A percentile compares a stretch with the other conserved stretches of the same genome.
Evolutionary conservation across 1,140 invertebrate species (phyloP).

Genomic region (Ips typographus): DNA sequence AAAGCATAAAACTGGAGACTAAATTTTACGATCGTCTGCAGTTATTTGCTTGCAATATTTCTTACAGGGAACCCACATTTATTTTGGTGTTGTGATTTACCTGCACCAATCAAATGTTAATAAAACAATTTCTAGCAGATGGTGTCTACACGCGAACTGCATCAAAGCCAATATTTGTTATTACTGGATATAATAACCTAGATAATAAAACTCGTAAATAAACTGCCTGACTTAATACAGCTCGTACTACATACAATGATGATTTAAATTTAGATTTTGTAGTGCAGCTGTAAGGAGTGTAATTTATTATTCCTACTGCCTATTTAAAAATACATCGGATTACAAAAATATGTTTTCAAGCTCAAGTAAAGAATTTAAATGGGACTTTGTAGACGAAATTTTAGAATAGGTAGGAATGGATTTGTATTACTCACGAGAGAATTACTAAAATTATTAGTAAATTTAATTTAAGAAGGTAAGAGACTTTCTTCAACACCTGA

Average conservation of each 20-base stretch:
- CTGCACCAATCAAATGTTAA: background rate
- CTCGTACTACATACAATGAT: constrained; percentile 7
- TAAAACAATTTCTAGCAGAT: background rate
- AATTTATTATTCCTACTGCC: constrained; percentile 17
- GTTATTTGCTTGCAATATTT: background rate
- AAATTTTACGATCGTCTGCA: constrained; percentile 4
- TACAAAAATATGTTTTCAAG: constrained; percentile 8
- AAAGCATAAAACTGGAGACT: background rate
- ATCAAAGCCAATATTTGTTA: too few species aligned
- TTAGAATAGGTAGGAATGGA: too few species aligned
- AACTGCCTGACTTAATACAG: constrained; percentile 8
- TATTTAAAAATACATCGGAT: constrained; percentile 19
- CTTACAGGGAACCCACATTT: background rate
- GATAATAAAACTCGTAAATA: constrained; percentile 20
- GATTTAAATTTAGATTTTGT: constrained; percentile 16
- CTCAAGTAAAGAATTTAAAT: background rate
- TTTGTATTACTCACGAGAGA: too few species aligned
- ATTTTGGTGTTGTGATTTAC: background rate
- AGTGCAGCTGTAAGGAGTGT: constrained; percentile 9
- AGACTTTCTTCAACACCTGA: too few species aligned
- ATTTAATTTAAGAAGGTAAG: too few species aligned
- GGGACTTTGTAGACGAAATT: constrained; percentile 2
- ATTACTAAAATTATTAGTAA: too few species aligned
- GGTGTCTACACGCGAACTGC: too few species aligned
- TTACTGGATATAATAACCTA: constrained; percentile 16